Evolutionary conservation across 2,797 vertebrate species (phyloP).

Genomic region (Enteromius afrohamiltoni): DNA sequence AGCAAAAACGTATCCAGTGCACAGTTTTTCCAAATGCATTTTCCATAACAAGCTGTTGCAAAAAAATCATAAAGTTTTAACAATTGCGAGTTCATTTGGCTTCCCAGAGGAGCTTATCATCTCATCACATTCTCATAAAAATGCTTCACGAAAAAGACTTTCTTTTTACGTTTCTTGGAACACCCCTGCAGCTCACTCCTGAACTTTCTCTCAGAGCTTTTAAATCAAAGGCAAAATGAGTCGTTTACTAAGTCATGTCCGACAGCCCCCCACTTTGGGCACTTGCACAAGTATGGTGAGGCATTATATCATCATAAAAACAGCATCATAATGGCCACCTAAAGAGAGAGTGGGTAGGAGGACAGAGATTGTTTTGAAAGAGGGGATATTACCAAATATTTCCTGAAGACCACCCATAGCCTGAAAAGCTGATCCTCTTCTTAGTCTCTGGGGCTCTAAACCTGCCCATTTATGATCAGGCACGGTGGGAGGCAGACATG

Average conservation of each 20-base stretch:
- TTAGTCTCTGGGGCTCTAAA: slow-evolving; percentile 41
- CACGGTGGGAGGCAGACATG: slow-evolving; percentile 44
- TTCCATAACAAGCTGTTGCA: neutral
- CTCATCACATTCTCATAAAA: slow-evolving; percentile 43
- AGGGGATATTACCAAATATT: slow-evolving; percentile 33
- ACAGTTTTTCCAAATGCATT: neutral
- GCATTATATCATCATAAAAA: slow-evolving; percentile 48
- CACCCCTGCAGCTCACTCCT: neutral
- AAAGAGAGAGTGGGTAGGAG: slow-evolving; percentile 19
- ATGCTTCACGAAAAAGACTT: slow-evolving; percentile 12
- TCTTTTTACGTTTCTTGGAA: slow-evolving; percentile 37
- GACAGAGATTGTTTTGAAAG: slow-evolving; percentile 32
- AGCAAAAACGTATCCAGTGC: neutral
- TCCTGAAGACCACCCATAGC: slow-evolving; percentile 51
- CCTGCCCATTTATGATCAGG: slow-evolving; percentile 40
- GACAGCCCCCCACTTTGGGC: neutral
- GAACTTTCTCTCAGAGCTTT: slow-evolving; percentile 15
- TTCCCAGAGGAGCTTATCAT: slow-evolving; percentile 30
- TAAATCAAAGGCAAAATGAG: slow-evolving; percentile 46
- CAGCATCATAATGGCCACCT: slow-evolving; percentile 39
- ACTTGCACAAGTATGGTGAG: slow-evolving; percentile 7
- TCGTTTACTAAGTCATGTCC: slow-evolving; percentile 29
- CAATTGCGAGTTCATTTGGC: slow-evolving; percentile 2
- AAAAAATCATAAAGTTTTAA: neutral
- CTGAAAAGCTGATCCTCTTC: slow-evolving; percentile 40